phyloP scores from a whole-genome alignment of 2,113 vertebrate species.

The Trichomycterus rosablanca region DNA sequence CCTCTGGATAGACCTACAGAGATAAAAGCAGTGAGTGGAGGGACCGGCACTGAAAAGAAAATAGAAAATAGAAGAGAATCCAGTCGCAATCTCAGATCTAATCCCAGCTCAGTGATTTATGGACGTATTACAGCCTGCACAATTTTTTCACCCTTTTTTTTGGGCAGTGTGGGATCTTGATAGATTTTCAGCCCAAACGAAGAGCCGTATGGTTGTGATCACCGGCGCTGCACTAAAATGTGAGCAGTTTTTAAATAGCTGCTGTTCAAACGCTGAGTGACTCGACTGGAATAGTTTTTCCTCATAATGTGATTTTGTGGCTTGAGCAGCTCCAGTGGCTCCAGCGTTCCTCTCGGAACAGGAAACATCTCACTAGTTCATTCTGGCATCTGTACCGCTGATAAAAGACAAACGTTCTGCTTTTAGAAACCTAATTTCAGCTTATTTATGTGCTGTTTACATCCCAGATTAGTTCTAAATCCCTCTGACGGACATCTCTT shows the following conservation, averaged over 20 bases:
- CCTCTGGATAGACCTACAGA: no score
- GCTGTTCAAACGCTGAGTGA: slow-evolving; percentile 39
- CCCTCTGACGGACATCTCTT: no score
- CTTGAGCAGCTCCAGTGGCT: slow-evolving; percentile 26
- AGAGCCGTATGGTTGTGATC: no score
- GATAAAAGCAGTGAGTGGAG: no score
- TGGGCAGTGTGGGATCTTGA: slow-evolving; percentile 22
- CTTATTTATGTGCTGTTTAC: no score
- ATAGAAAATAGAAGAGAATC: no score
- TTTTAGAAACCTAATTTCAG: no score
- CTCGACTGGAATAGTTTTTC: slow-evolving; percentile 44
- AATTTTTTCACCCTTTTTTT: slow-evolving; percentile 39
- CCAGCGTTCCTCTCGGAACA: slow-evolving; percentile 8
- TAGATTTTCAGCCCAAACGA: no score
- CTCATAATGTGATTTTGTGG: slow-evolving; percentile 40
- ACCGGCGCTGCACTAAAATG: slow-evolving; percentile 39
- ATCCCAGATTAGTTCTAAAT: no score
- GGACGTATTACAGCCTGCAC: slow-evolving; percentile 54
- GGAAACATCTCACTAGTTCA: slow-evolving; percentile 16
- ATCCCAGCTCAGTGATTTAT: slow-evolving; percentile 53
- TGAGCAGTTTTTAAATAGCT: slow-evolving; percentile 30
- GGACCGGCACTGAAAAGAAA: no score
- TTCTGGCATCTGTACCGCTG: slow-evolving; percentile 16
- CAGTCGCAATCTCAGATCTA: slow-evolving; percentile 42
- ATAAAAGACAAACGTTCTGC: slow-evolving; percentile 17